These are phyloP conservation scores for Drepanosiphum platanoidis DNA, from an alignment of 2,888 invertebrate species.

Conservation along the genomic window DNA sequence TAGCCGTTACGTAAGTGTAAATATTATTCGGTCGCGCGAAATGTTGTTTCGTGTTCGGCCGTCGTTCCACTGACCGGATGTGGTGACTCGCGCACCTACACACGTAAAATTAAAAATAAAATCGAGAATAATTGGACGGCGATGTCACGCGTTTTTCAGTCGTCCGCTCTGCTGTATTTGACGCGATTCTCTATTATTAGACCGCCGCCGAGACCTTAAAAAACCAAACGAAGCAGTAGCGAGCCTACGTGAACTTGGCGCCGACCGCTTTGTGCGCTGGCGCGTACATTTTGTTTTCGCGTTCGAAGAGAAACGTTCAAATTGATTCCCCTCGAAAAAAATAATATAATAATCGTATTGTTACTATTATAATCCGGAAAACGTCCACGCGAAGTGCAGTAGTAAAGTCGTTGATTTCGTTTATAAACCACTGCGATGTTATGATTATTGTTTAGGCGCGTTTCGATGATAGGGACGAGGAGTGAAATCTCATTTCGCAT, in stretches of 20 bases:
- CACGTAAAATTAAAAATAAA: constrained; percentile 55
- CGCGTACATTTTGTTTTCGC: constrained; percentile 32
- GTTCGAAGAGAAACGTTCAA: constrained; percentile 13
- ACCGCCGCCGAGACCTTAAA: constrained; percentile 46
- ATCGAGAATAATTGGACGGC: constrained; percentile 52
- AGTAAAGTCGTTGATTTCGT: too few species aligned
- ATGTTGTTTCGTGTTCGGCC: not conserved
- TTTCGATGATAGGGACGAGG: not conserved
- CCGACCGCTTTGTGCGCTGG: constrained; percentile 4
- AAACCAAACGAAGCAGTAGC: not conserved
- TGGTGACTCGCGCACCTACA: not conserved
- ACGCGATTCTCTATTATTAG: constrained; percentile 52
- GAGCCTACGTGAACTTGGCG: constrained; percentile 51
- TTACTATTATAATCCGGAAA: not conserved
- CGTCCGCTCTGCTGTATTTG: constrained; percentile 27
- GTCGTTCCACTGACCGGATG: not conserved
- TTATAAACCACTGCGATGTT: not conserved
- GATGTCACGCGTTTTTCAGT: constrained; percentile 50
- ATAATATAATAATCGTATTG: too few species aligned
- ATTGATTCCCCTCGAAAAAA: not conserved
- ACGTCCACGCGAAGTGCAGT: too few species aligned
- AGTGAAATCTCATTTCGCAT: constrained; percentile 20
- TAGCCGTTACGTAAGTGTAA: not conserved
- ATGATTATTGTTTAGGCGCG: not conserved
- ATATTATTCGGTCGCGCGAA: not conserved